Percentiles rank a stretch among this genome's conserved stretches.
These are phyloP conservation scores for Melanaphis sacchari DNA, from an alignment of 1,140 invertebrate species.

Conservation along the genomic window DNA sequence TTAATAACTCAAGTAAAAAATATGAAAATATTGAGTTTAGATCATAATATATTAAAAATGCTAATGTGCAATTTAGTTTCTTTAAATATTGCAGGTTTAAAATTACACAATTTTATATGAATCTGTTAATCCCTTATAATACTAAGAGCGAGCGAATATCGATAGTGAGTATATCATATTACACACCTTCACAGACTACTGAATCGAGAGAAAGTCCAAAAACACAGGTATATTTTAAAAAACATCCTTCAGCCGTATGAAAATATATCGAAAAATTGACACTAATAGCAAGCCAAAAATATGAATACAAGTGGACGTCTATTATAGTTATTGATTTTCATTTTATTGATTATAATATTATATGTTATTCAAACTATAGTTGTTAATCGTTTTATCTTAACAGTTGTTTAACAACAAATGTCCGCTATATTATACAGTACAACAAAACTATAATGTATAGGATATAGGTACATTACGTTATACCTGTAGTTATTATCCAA, in stretches of 20 bases:
- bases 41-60: neutral
- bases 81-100: neutral
- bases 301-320: neutral
- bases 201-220: neutral
- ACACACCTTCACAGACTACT: fast-evolving
- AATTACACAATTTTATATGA: neutral
- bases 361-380: neutral
- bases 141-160: too few relatives aligned
- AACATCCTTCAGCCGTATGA: neutral
- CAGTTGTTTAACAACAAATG: neutral
- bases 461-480: neutral
- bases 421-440: neutral
- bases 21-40: neutral
- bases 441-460: neutral
- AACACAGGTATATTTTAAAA: neutral
- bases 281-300: neutral
- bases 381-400: neutral
- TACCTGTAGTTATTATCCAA: neutral
- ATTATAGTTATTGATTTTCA: neutral
- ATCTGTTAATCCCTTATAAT: neutral
- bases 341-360: too few relatives aligned
- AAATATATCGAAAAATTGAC: neutral
- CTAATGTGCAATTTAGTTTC: neutral
- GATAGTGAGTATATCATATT: neutral
- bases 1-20: neutral